Evolutionary conservation across 2,797 vertebrate genomes (phyloP), one percentile per base, ranked within the genome.

Genomic region (Lerista edwardsae): DNA sequence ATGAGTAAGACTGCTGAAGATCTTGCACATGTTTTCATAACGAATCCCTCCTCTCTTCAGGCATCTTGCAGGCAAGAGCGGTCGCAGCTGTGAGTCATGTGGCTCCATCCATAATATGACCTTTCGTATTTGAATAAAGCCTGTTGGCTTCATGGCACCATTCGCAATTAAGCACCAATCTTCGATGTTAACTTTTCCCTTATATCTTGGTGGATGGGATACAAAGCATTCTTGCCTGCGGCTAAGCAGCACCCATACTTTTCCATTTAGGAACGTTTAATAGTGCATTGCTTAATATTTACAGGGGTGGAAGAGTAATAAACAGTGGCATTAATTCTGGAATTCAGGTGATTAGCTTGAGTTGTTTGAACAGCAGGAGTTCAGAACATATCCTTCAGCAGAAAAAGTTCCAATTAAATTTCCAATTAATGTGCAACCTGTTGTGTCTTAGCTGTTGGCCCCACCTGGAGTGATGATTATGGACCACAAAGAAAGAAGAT

Each of bases 401-500:
- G 86, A 74, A 90, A n/a, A 82, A 87, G 57, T 89, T 93, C 81
- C 39, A 91, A 80, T 87, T 88, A 68, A 82, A 89, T 92, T 51
- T 10, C 90, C 83, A 90, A 84, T 94, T 86, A 85, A 87, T 65
- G 72, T 84, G 65, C 79, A 82, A 85, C 84, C 86, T 88, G 82
- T 94, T 91, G 69, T 88, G 89, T 91, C 75, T 65, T 93, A 96
- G 96, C 84, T 90, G 27, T 68, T 93, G 39, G 47, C 86, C 80
- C 80, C 91, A 92, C 88, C 79, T 92, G 94, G 84, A 85, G 84
- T 31, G 85, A 89, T 31, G 89, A 89, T 87, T 85, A 59, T 73
- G 94, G 90, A 80, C 79, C 85, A 21, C 94, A 91, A 89, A 94
- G 89, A 89, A 96, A 91, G 89, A 95, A 91, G 87, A 64, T 95